Conservation (phyloP, 2,113 vertebrate genomes). For the Mormoops blainvillei region DNA sequence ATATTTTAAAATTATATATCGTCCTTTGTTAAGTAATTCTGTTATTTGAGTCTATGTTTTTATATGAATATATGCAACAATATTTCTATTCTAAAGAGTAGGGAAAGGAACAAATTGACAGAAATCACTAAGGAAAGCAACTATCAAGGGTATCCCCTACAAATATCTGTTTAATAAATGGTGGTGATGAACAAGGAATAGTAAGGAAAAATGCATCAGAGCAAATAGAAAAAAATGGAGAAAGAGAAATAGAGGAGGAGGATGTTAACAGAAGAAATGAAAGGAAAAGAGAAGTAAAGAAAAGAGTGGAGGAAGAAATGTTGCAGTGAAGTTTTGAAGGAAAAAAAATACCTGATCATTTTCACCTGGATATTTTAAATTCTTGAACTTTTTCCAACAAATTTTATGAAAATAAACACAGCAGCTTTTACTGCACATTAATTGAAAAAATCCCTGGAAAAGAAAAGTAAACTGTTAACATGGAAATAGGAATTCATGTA, state of each 20-base stretch:
- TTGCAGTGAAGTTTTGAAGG: background rate
- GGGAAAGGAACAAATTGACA: background rate
- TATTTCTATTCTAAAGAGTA: background rate
- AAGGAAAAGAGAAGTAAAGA: background rate
- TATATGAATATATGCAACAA: background rate
- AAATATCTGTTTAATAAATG: conserved; percentile 11
- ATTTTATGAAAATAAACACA: conserved; percentile 74
- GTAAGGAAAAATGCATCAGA: background rate
- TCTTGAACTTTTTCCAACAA: conserved; percentile 75
- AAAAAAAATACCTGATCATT: conserved; percentile 66
- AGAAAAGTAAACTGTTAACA: conserved; percentile 32
- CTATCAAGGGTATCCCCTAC: background rate
- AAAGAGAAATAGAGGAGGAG: background rate
- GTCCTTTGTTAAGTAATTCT: background rate
- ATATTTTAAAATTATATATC: too few relatives aligned
- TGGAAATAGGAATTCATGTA: background rate
- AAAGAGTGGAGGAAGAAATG: background rate
- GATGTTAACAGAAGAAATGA: background rate
- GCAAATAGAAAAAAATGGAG: background rate
- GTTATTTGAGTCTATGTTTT: background rate
- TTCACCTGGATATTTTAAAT: conserved; percentile 71
- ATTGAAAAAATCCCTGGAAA: conserved; percentile 69
- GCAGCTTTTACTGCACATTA: conserved; percentile 72
- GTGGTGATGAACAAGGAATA: background rate
- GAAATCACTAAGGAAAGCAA: conserved; percentile 14